Conservation (phyloP, 64 coral and sea anemone species). For the Platygyra sinensis region DNA sequence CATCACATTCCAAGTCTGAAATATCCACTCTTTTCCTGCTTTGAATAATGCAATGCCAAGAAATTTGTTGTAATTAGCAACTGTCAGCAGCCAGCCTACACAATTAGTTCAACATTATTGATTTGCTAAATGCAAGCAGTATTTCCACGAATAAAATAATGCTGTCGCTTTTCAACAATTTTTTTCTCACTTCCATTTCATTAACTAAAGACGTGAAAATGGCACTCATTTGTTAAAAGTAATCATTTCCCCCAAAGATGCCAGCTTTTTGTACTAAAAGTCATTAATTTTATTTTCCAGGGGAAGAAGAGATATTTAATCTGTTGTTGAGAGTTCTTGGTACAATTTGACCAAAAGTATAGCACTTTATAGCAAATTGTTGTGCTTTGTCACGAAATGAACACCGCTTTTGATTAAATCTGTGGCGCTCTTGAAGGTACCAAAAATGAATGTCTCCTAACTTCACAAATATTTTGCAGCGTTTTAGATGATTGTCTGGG, state of each 20-base stretch:
- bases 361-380: not conserved
- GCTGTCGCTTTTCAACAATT: not conserved
- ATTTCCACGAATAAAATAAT: not conserved
- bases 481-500: not conserved
- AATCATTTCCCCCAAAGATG: not conserved
- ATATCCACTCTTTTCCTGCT: not conserved
- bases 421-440: not conserved
- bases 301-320: not conserved
- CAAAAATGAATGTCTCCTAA: not conserved
- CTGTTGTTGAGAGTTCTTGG: not conserved
- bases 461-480: not conserved
- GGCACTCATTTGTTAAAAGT: not conserved
- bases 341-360: too few species aligned
- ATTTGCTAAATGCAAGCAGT: too few species aligned
- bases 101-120: too few species aligned
- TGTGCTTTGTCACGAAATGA: not conserved
- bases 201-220: not conserved
- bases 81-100: not conserved
- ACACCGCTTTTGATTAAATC: not conserved
- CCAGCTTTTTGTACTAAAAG: too few species aligned
- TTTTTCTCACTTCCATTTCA: not conserved
- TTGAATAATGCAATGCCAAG: not conserved
- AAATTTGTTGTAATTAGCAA: not conserved
- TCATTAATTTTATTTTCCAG: too few species aligned
- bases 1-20: not conserved